Conservation (phyloP, 2,797 vertebrate species). For the Loris lydekkerianus region DNA sequence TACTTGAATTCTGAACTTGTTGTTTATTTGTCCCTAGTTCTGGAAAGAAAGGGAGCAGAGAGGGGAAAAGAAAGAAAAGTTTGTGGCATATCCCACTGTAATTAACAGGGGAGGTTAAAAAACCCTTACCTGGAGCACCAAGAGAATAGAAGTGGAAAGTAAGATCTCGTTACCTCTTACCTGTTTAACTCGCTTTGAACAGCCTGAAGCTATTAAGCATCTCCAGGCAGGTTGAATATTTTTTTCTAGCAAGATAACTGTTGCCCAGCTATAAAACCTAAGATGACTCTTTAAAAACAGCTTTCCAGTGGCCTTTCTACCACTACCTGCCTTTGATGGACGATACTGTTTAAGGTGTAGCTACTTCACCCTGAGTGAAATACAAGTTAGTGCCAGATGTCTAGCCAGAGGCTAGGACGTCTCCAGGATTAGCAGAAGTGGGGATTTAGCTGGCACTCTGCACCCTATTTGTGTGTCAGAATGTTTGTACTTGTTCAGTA, state of each 20-base stretch:
- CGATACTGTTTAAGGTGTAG: neutral
- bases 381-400: neutral
- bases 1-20: slow-evolving; percentile 31
- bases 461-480: neutral
- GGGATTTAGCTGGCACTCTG: neutral
- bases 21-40: neutral
- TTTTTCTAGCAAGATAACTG: slow-evolving; percentile 20
- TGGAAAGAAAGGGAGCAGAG: neutral
- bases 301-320: slow-evolving; percentile 20
- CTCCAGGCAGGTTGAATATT: neutral
- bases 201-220: slow-evolving; percentile 28
- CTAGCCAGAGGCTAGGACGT: neutral
- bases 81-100: neutral
- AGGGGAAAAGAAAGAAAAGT: neutral
- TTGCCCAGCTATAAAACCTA: slow-evolving; percentile 33
- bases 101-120: neutral
- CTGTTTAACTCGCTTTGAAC: slow-evolving; percentile 61
- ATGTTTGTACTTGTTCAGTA: slow-evolving; percentile 37
- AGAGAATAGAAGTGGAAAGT: neutral
- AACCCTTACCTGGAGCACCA: neutral
- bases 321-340: neutral
- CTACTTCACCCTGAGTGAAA: slow-evolving; percentile 31
- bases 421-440: neutral
- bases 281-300: slow-evolving; percentile 41
- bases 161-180: neutral